Conservation (phyloP, 2,888 invertebrate genomes). For the Troilus luridus region DNA sequence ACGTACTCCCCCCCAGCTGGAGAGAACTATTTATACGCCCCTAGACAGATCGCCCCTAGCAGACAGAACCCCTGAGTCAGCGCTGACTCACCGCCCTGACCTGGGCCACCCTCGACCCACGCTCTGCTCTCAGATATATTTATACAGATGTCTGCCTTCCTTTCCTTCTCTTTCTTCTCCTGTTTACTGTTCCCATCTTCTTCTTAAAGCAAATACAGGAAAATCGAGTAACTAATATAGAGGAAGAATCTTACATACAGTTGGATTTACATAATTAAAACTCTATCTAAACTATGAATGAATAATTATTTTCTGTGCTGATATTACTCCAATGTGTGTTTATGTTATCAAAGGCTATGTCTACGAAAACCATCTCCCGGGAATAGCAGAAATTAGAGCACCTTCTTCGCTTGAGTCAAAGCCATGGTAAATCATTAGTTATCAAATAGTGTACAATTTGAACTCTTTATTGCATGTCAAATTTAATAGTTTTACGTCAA, state of each 20-base stretch:
- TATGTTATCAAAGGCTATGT: too few species aligned
- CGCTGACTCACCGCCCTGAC: conserved; percentile 19
- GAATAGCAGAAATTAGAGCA: too few species aligned
- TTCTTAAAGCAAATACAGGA: not conserved
- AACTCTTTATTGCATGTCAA: too few species aligned
- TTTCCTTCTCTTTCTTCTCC: not conserved
- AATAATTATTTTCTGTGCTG: too few species aligned
- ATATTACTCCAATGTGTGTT: too few species aligned
- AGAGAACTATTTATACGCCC: not conserved
- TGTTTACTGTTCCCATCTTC: not conserved
- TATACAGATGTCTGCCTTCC: not conserved
- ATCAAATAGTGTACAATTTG: too few species aligned
- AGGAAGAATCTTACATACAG: not conserved
- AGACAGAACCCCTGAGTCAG: conserved; percentile 21
- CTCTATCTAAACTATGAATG: too few species aligned
- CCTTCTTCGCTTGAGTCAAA: too few species aligned
- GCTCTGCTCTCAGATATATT: not conserved
- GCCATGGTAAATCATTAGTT: too few species aligned
- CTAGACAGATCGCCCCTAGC: not conserved
- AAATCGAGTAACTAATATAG: not conserved
- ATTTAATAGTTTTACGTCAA: too few species aligned
- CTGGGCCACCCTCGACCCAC: conserved; percentile 13
- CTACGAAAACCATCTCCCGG: too few species aligned
- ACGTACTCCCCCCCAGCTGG: not conserved
- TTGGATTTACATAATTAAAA: not conserved